Evolutionary conservation across 2,113 vertebrate genomes (phyloP).

Genomic region (Columba janthina): DNA sequence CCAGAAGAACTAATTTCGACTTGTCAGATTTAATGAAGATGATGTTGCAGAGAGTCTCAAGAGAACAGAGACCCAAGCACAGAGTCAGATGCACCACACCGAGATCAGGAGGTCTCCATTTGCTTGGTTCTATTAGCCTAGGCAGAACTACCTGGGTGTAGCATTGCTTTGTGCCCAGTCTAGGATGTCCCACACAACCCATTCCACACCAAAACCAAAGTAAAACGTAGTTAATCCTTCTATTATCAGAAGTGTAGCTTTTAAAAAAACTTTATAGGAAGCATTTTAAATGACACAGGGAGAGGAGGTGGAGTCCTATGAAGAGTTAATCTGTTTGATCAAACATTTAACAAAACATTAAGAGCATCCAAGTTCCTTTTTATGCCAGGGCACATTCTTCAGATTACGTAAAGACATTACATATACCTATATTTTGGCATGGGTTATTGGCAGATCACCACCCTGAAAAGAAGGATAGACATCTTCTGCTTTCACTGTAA

Average conservation of each 20-base stretch:
- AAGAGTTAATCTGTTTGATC: background rate
- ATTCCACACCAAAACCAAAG: background rate
- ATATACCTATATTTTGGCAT: background rate
- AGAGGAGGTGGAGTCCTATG: background rate
- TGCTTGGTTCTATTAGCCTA: background rate
- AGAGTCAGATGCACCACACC: background rate
- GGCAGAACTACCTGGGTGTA: background rate
- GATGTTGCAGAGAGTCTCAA: background rate
- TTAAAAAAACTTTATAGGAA: background rate
- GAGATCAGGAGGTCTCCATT: background rate
- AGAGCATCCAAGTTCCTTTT: constrained; percentile 16
- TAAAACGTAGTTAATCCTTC: background rate
- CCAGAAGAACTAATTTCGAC: background rate
- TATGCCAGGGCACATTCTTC: background rate
- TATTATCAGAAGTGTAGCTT: background rate
- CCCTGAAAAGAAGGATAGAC: background rate
- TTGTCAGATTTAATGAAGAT: background rate
- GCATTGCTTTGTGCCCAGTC: background rate
- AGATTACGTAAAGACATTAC: background rate
- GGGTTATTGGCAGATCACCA: background rate
- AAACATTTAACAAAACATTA: background rate
- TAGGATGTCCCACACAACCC: background rate
- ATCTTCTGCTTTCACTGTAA: constrained; percentile 31
- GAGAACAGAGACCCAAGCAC: background rate
- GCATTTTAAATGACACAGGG: background rate